phyloP scores from a whole-genome alignment of 2,888 invertebrate species.

The Aporophyla lueneburgensis region DNA sequence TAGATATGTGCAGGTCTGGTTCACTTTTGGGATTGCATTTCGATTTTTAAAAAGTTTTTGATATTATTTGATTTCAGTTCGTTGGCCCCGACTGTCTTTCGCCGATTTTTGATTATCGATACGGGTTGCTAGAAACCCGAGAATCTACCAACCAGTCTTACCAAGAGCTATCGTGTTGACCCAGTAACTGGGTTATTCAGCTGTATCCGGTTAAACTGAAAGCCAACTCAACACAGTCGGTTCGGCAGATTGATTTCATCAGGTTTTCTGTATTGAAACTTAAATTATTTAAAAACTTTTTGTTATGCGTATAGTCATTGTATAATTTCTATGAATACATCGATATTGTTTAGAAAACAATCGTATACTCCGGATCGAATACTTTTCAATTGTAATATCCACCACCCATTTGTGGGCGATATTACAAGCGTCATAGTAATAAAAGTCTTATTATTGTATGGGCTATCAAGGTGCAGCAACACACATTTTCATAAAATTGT shows the following conservation, averaged over 20 bases:
- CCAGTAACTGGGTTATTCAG: no score
- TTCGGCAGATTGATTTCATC: no score
- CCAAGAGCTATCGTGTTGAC: no score
- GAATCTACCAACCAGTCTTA: no score
- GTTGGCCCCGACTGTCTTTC: no score
- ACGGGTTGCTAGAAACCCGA: no score
- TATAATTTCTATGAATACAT: not conserved
- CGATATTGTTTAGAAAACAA: not conserved
- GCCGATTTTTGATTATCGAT: no score
- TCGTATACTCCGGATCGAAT: no score
- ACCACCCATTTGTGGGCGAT: not conserved
- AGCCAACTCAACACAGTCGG: no score
- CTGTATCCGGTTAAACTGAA: no score
- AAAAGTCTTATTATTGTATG: not conserved
- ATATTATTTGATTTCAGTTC: not conserved
- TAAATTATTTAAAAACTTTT: not conserved
- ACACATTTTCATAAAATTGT: not conserved
- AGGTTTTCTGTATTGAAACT: not conserved
- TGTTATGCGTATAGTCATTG: not conserved
- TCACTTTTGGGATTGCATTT: not conserved
- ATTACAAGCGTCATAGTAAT: not conserved
- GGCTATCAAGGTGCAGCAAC: not conserved
- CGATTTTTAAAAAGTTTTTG: not conserved
- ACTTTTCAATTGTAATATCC: not conserved
- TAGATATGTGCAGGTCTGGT: conserved; percentile 33